Evolutionary conservation across 2,888 invertebrate species (phyloP), one percentile per base, ranked within the genome.

Genomic region (Neoascia interrupta): DNA sequence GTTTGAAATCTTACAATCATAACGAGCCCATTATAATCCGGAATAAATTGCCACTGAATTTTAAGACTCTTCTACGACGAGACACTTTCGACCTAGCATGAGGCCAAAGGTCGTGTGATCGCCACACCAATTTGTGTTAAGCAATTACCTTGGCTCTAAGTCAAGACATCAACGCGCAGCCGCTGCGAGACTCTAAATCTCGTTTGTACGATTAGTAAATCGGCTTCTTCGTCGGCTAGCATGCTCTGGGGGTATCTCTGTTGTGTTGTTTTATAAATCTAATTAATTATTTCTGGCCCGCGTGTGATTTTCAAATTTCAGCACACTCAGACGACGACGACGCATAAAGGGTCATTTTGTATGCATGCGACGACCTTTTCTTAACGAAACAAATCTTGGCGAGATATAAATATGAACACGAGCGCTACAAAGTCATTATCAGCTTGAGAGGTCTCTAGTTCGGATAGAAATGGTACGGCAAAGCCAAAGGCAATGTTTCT

Each of bases 341-440:
- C 1, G 26, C 19, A 26, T 37, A 45, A 64, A 76, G 64, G 76
- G 64, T 64, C 47, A 72, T 70, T 70, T 60, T 39, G 39, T 66
- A 76, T 76, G 64, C 70, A 70, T 53, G 47, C 21, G 19, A 39
- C 53, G 45, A 47, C 36, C 43, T 66, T 61, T 61, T 47, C 41
- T 19, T 28, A 19, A 41, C 56, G 43, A 13, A 36, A 56, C 47
- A 63, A 31, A 37, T 34, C 31, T 54, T 19, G 31, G 28, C 23
- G 28, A 68, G 36, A 79, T 70, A 79, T 79, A 79, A 79, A 79
- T 73, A 73, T 66, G 79, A 68, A 73, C 60, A 37, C 43, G 49
- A 56, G 31, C 61, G 39, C 45, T 37, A 6, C 15, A 49, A 36
- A 73, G 49, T 73, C 73, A 79, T 73, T 72, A 68, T 54, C 56